Base-by-base conservation (phyloP, 2,113 vertebrate genomes). In the Uropsilus gracilis region DNA sequence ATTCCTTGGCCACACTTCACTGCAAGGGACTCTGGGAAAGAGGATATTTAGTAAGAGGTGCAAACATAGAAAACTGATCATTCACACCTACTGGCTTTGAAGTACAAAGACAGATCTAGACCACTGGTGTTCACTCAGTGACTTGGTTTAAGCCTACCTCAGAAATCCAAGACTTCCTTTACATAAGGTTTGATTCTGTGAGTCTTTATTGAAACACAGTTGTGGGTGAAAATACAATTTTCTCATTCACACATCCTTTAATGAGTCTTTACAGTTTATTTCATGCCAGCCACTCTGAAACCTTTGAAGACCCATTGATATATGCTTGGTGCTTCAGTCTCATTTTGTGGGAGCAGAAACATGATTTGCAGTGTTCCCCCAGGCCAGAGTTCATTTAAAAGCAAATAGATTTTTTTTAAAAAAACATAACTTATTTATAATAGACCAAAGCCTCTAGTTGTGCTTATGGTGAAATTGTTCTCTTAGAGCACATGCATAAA, bases 381-480 rank as follows among this genome's bases (percentile, higher is more conserved):
- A 89, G 68, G 68, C 61, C 76, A 83, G 75, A 73, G 71, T 92
- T 94, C 75, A 53, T 92, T 93, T 59, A 91, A 91, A 94, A 93
- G 39, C 83, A 73, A 92, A 32, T 72, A 72, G 12, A 48, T 88
- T 72, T 81, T 86, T 95, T 92, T 72, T 22, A 28, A 10, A 71
- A 26, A 92, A 91, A 59, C 53, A 88, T 94, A 69, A 84, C 84
- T 94, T 94, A 87, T 92, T 94, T 94, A 89, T 93, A 86, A 91
- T 78, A 87, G 80, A 75, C 28, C 30, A 66, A 84, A 89, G 50
- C 57, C 78, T 95, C 44, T 46, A 94, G 84, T 55, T 89, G 73
- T 44, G 42, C 75, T 94, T 86, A 57, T 86, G 68, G 71, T 57
- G 26, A 91, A 86, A 78, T 57, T 94, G 75, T 53, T 94, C 90